Conservation (phyloP, 2,888 invertebrate species). For the Oscheius sp. region DNA sequence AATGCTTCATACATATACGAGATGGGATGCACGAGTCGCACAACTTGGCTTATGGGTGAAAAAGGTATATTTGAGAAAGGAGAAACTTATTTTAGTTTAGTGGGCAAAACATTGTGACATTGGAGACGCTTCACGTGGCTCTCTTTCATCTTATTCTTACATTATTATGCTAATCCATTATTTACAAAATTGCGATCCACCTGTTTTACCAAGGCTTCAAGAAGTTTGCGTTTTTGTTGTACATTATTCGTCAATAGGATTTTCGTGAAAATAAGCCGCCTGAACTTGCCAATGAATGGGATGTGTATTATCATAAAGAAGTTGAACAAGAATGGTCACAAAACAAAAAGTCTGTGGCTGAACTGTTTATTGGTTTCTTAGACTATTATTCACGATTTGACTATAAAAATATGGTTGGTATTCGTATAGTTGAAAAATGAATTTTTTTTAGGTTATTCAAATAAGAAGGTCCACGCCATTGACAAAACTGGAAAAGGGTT, state of each 20-base stretch:
- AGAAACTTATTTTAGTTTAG: slow-evolving; percentile 51
- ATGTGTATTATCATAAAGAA: slow-evolving; percentile 7
- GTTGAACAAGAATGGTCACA: slow-evolving; percentile 29
- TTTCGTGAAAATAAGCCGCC: not conserved
- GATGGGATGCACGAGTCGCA: slow-evolving; percentile 72
- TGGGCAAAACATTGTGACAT: slow-evolving; percentile 75
- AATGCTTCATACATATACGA: slow-evolving; percentile 74
- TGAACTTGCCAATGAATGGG: not conserved
- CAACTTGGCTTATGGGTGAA: slow-evolving; percentile 54
- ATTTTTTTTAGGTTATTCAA: slow-evolving; percentile 45
- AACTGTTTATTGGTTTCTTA: slow-evolving; percentile 67
- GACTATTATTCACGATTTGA: slow-evolving; percentile 74
- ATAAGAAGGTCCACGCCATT: slow-evolving; percentile 62
- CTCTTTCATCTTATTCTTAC: slow-evolving; percentile 77
- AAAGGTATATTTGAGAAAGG: slow-evolving; percentile 55
- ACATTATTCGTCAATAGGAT: not conserved
- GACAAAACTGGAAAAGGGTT: slow-evolving; percentile 74
- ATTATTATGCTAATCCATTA: slow-evolving; percentile 76
- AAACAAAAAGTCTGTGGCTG: slow-evolving; percentile 43
- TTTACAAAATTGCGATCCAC: slow-evolving; percentile 74
- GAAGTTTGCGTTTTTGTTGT: slow-evolving; percentile 71
- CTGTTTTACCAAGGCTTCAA: slow-evolving; percentile 77
- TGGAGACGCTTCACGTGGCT: slow-evolving; percentile 76
- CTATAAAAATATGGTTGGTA: slow-evolving; percentile 41
- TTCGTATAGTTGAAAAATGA: no score